phyloP scores from a whole-genome alignment of 2,888 invertebrate genomes.

The Chymomyza fuscimana region DNA sequence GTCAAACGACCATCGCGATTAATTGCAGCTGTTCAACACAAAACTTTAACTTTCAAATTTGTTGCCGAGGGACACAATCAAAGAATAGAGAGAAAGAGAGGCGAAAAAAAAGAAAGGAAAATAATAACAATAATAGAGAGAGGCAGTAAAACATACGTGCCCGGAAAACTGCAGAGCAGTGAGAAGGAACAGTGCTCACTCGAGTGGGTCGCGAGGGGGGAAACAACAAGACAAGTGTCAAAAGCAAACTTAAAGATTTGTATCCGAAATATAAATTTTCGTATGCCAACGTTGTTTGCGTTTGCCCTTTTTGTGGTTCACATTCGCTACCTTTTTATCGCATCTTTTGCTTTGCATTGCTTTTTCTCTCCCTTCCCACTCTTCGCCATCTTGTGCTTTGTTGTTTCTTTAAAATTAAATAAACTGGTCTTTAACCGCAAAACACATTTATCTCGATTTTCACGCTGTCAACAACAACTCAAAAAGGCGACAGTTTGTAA shows the following conservation, averaged over 20 bases:
- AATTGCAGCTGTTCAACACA: neutral
- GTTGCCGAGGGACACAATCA: neutral
- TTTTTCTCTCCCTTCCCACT: constrained; percentile 3
- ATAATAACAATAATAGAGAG: neutral
- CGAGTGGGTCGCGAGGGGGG: neutral
- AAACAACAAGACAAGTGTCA: neutral
- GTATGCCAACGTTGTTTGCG: constrained; percentile 2
- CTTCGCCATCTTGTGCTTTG: neutral
- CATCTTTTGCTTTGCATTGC: constrained; percentile 11
- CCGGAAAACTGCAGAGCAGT: neutral
- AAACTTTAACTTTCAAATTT: neutral
- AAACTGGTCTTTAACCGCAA: constrained; percentile 44
- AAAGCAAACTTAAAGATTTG: constrained; percentile 1
- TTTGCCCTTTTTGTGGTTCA: constrained; percentile 10
- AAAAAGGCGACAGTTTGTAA: constrained; percentile 74
- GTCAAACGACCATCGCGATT: neutral
- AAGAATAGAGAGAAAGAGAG: neutral
- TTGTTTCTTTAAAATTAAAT: constrained; percentile 34
- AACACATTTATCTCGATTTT: constrained; percentile 72
- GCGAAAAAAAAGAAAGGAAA: neutral
- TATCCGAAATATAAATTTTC: constrained; percentile 30
- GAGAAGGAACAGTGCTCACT: neutral
- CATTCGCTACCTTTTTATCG: neutral
- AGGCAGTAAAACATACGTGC: neutral
- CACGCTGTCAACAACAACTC: constrained; percentile 72